Evolutionary conservation across 2,113 vertebrate species (phyloP).

Genomic region (Malaclemys terrapin): DNA sequence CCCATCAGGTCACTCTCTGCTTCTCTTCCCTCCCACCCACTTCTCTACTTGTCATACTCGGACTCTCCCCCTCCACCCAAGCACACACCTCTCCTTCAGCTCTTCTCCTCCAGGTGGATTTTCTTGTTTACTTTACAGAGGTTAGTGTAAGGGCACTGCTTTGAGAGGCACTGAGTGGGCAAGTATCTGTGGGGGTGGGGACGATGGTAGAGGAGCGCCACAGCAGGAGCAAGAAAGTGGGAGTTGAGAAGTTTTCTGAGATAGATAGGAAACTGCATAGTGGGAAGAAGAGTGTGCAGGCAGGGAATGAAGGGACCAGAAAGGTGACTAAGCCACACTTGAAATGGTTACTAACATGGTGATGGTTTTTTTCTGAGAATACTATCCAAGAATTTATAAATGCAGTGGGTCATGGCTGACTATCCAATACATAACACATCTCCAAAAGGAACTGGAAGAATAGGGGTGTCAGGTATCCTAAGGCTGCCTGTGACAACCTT

Average conservation of each 20-base stretch:
- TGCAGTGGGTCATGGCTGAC: not conserved
- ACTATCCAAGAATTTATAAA: not conserved
- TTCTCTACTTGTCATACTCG: constrained; percentile 43
- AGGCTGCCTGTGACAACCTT: not conserved
- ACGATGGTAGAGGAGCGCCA: not conserved
- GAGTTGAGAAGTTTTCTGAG: not conserved
- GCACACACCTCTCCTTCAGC: not conserved
- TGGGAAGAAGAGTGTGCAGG: not conserved
- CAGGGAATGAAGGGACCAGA: not conserved
- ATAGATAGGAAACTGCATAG: not conserved
- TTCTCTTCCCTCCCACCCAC: not conserved
- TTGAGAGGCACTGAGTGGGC: not conserved
- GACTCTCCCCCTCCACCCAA: not conserved
- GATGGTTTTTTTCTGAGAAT: not conserved
- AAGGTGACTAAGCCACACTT: not conserved
- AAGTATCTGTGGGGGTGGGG: not conserved
- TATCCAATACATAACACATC: not conserved
- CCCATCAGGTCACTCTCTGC: not conserved
- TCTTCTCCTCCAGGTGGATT: not conserved
- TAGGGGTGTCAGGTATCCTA: not conserved
- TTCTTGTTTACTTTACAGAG: constrained; percentile 1
- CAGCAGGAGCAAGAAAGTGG: not conserved
- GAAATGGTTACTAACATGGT: not conserved
- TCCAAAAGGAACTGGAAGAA: not conserved
- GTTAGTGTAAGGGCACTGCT: not conserved